phyloP scores from a whole-genome alignment of 2,888 invertebrate genomes.

The Plagiodera versicolora region DNA sequence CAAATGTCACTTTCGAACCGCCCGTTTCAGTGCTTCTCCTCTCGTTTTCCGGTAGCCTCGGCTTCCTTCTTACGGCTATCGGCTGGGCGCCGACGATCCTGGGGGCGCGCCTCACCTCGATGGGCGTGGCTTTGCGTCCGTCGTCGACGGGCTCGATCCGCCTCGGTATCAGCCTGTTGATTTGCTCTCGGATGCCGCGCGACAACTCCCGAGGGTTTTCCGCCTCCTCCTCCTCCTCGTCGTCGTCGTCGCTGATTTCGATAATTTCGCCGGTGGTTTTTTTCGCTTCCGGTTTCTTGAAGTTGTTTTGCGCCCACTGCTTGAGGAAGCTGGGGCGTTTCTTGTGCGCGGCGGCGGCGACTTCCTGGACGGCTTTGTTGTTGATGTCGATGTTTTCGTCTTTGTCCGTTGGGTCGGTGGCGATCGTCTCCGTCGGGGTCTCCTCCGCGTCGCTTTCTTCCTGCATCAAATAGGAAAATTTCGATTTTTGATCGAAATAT shows the following conservation, averaged over 20 bases:
- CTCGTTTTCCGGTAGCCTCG: conserved; percentile 33
- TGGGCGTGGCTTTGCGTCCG: conserved; percentile 16
- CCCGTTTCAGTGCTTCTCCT: not conserved
- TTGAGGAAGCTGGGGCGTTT: conserved; percentile 48
- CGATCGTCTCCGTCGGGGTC: conserved; percentile 40
- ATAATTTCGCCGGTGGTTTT: not conserved
- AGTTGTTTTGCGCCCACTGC: conserved; percentile 48
- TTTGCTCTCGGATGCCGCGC: conserved; percentile 19
- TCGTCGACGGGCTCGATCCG: conserved; percentile 9
- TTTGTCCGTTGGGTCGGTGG: conserved; percentile 38
- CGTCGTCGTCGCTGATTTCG: not conserved
- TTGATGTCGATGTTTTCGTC: conserved; percentile 36
- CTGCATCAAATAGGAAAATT: not conserved
- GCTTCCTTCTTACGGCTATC: conserved; percentile 50
- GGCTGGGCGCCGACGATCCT: conserved; percentile 42
- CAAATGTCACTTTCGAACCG: not conserved
- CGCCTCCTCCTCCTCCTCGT: conserved; percentile 10
- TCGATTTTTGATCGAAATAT: too few relatives aligned
- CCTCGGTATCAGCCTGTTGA: conserved; percentile 23
- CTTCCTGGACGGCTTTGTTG: conserved; percentile 27
- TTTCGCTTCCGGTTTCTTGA: not conserved
- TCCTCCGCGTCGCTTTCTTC: conserved; percentile 52
- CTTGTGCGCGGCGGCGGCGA: conserved; percentile 22
- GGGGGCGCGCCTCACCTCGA: conserved; percentile 15
- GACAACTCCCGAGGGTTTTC: conserved; percentile 16